Percentiles rank a stretch among this genome's conserved stretches.
These are phyloP conservation scores for Gobionotothen gibberifrons DNA, from an alignment of 2,797 vertebrate species.

Conservation along the genomic window DNA sequence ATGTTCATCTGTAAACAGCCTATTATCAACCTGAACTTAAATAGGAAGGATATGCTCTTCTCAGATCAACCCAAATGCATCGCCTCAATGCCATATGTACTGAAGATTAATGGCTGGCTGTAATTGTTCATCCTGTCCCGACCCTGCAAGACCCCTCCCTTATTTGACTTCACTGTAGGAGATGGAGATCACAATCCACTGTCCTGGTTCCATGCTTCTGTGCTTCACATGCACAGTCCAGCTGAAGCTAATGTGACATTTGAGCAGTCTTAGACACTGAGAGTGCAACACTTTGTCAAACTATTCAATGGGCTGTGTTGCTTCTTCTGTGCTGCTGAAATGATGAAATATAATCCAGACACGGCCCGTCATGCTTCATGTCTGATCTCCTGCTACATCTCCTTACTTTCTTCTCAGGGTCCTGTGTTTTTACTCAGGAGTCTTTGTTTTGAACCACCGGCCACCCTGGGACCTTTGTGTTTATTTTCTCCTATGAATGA, in stretches of 20 bases:
- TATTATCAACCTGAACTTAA: background rate
- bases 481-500: too few relatives aligned
- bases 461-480: too few relatives aligned
- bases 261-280: background rate
- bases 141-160: background rate
- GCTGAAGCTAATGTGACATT: background rate
- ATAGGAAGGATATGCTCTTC: background rate
- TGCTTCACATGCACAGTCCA: background rate
- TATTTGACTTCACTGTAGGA: background rate
- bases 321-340: too few relatives aligned
- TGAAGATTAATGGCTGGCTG: background rate
- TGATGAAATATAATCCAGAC: too few relatives aligned
- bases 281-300: too few relatives aligned
- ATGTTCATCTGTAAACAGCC: background rate
- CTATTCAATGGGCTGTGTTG: too few relatives aligned
- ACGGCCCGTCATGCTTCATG: too few relatives aligned
- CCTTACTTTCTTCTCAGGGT: too few relatives aligned
- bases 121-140: background rate
- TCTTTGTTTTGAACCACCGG: too few relatives aligned
- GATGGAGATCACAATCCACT: background rate
- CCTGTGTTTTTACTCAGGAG: too few relatives aligned
- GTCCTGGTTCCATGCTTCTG: background rate
- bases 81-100: background rate
- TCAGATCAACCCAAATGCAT: background rate
- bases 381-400: too few relatives aligned